A percentile compares a stretch with the other conserved stretches of the same genome.
Conservation (phyloP, 1,140 invertebrate genomes). For the Ceratosolen fusciceps region DNA sequence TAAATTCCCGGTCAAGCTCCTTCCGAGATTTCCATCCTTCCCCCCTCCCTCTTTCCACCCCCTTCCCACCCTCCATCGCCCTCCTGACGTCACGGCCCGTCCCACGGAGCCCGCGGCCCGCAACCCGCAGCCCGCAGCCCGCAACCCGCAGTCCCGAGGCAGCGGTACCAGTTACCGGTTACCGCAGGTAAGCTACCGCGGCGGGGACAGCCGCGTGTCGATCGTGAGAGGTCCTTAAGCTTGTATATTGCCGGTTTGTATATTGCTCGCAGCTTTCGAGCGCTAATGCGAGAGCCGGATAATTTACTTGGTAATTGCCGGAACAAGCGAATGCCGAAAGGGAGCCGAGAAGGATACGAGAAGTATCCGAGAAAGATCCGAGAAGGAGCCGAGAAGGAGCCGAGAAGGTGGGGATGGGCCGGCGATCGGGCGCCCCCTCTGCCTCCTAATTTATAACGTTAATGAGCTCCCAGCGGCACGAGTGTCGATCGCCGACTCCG, state of each 20-base stretch:
- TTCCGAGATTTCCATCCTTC: conserved; percentile 4
- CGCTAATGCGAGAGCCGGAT: no score
- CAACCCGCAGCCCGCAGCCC: no score
- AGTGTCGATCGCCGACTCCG: not conserved
- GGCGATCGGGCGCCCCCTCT: not conserved
- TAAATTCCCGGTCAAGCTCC: conserved; percentile 33
- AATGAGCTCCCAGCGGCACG: not conserved
- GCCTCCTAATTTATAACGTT: not conserved
- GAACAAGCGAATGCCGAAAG: not conserved
- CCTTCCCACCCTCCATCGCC: not conserved
- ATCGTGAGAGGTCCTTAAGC: not conserved
- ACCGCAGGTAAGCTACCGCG: no score
- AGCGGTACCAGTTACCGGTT: no score
- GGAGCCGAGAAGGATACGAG: not conserved
- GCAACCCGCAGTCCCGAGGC: no score
- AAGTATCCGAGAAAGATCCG: not conserved
- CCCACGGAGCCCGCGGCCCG: no score
- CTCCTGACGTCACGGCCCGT: not conserved
- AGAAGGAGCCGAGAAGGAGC: not conserved
- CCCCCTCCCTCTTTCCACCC: not conserved
- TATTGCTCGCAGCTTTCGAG: not conserved
- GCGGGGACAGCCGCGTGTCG: no score
- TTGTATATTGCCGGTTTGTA: conserved; percentile 1
- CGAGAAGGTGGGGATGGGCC: no score
- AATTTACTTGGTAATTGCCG: not conserved